Evolutionary conservation across 2,888 invertebrate species (phyloP), one percentile per base, ranked within the genome.

Genomic region (Orchestes rusci): DNA sequence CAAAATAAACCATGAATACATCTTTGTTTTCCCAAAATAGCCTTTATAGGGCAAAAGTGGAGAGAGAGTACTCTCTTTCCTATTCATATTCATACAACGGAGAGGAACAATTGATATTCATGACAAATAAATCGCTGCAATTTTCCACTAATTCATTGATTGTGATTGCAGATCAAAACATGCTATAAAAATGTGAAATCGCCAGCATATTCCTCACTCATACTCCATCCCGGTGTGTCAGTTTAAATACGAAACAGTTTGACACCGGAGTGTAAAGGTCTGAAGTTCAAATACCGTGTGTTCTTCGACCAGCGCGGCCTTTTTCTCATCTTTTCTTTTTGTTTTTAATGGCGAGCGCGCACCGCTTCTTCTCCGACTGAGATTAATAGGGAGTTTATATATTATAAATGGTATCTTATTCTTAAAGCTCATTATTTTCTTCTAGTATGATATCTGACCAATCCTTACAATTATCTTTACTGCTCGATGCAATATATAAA

Each of bases 221-320:
- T n/a, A n/a, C n/a, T n/a, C n/a, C n/a, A n/a, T n/a, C n/a, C n/a
- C n/a, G n/a, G n/a, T n/a, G n/a, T n/a, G n/a, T n/a, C n/a, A n/a
- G n/a, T n/a, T 43, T 27, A 45, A 45, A 45, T 37, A 40, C 40
- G 45, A 43, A 47, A 49, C 53, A 53, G 56, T 57, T 61, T 61
- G 62, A 63, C 63, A 60, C 57, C 53, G 52, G 17, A 46, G 59
- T 52, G 59, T 57, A 56, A 63, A 63, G 64, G 64, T 64, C 61
- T 59, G 53, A 58, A 55, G 64, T 64, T 64, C 64, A 64, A 63
- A 62, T 62, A 62, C 60, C 63, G 61, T 51, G 44, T 49, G 51
- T 51, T 49, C 44, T 16, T 23, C 23, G 5, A 7, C 10, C 10
- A 23, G 17, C 18, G 23, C 16, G 13, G 12, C 37, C 29, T 56